Evolutionary conservation across 2,888 invertebrate species (phyloP), one percentile per base, ranked within the genome.

Genomic region (Caradrina kadenii): DNA sequence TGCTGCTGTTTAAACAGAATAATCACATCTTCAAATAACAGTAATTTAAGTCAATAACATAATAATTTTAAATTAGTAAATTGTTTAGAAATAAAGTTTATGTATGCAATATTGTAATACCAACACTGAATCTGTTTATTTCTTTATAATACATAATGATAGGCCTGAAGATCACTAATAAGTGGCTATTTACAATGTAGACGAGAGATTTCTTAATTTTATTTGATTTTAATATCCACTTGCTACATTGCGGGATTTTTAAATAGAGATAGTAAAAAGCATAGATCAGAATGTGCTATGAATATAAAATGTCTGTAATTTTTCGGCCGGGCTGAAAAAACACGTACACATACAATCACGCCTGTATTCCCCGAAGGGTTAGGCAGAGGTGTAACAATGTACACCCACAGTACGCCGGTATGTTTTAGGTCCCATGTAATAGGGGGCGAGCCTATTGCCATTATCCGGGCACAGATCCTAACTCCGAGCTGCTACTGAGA

Each of bases 101-200:
- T 82, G 66, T 35, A 45, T 64, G 82, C 75, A 81, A 85, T 87
- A 87, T 84, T 83, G 74, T 69, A 81, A 83, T 86, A 88, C 87
- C 85, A 79, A 76, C 63, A 78, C 67, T 69, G 66, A 61, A 65
- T 54, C 39, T 49, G 62, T 92, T 92, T 93, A 93, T 92, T 75
- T 58, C 69, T 93, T 93, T 93, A 93, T 88, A 89, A 88, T 85
- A 78, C 82, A 84, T 92, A 91, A 93, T 93, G 84, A 84, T 84
- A 88, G 85, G 79, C 69, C 81, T 86, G 89, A 90, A 88, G 84
- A 56, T 63, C 15, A 54, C 48, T 55, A 63, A 65, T 75, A 79
- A 87, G 85, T 76, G 72, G 67, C 60, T 83, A 84, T 86, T 85
- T 86, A 88, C 86, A 87, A 88, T 86, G 86, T 71, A 59, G 13